phyloP scores from a whole-genome alignment of 2,797 vertebrate genomes.

The Lagodon rhomboides region DNA sequence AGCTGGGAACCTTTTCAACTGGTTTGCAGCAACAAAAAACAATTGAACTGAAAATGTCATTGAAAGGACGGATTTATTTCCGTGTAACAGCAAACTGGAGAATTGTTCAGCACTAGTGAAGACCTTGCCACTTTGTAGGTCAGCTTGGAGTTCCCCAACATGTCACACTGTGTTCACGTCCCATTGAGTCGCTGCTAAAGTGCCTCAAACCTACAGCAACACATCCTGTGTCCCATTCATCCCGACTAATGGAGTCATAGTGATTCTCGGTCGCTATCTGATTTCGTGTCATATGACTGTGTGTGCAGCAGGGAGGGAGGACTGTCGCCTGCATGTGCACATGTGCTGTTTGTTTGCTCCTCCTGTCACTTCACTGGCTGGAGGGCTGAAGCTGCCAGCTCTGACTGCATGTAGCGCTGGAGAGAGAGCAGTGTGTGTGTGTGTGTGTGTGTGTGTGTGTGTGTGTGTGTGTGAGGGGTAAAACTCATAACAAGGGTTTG shows the following conservation, averaged over 20 bases:
- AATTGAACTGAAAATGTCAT: constrained; percentile 24
- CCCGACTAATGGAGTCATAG: neutral
- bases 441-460: neutral
- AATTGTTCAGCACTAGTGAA: constrained; percentile 19
- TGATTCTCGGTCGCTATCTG: constrained; percentile 22
- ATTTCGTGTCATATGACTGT: constrained; percentile 34
- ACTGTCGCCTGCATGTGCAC: constrained; percentile 28
- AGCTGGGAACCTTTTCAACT: neutral
- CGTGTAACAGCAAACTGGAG: constrained; percentile 24
- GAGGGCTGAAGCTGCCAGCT: constrained; percentile 56
- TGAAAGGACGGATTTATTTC: constrained; percentile 2
- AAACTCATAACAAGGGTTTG: constrained; percentile 24
- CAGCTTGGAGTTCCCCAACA: constrained; percentile 35
- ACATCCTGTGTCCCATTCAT: constrained; percentile 13
- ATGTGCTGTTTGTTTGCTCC: constrained; percentile 55
- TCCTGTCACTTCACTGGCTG: constrained; percentile 40
- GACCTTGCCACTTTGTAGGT: constrained; percentile 48
- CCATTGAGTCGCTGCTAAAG: constrained; percentile 36
- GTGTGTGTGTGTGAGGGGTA: constrained; percentile 10
- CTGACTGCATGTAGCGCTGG: constrained; percentile 22
- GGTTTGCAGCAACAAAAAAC: constrained; percentile 6
- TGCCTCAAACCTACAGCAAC: constrained; percentile 33
- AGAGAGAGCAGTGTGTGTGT: constrained; percentile 27
- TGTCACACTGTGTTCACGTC: constrained; percentile 54
- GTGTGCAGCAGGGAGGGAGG: constrained; percentile 22